Conservation (phyloP, 2,113 vertebrate species). For the Myotis lucifugus region DNA sequence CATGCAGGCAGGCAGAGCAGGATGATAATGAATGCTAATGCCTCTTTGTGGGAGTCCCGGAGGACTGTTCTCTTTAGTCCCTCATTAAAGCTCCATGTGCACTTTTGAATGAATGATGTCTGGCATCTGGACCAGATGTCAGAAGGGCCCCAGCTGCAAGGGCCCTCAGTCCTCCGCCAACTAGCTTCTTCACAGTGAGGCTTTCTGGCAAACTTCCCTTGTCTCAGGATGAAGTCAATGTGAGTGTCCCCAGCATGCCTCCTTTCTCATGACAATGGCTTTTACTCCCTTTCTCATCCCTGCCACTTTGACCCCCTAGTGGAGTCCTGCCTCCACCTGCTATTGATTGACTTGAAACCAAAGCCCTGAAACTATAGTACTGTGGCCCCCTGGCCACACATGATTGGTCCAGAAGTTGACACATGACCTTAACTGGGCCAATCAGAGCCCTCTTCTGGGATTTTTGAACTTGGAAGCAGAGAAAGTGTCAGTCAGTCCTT, state of each 20-base stretch:
- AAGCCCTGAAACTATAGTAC: neutral
- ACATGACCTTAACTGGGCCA: neutral
- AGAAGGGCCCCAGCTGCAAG: neutral
- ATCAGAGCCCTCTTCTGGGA: neutral
- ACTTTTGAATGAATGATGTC: conserved; percentile 13
- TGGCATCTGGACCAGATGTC: conserved; percentile 52
- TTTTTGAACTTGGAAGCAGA: neutral
- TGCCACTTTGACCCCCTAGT: neutral
- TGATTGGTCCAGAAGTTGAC: neutral
- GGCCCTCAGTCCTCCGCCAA: neutral
- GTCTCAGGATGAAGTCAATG: conserved; percentile 13
- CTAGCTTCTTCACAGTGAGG: neutral
- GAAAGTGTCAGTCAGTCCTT: neutral
- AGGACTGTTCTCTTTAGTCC: conserved; percentile 21
- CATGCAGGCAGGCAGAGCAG: conserved; percentile 16
- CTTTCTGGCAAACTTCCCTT: neutral
- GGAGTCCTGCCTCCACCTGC: neutral
- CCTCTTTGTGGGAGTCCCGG: neutral
- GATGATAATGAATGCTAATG: conserved; percentile 52
- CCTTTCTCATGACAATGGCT: neutral
- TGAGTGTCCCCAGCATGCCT: neutral
- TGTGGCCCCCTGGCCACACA: neutral
- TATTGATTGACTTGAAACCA: neutral
- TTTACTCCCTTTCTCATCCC: neutral
- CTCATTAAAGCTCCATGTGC: conserved; percentile 49